phyloP scores from a whole-genome alignment of 2,888 invertebrate genomes.

The Scrobipalpa atriplicella region DNA sequence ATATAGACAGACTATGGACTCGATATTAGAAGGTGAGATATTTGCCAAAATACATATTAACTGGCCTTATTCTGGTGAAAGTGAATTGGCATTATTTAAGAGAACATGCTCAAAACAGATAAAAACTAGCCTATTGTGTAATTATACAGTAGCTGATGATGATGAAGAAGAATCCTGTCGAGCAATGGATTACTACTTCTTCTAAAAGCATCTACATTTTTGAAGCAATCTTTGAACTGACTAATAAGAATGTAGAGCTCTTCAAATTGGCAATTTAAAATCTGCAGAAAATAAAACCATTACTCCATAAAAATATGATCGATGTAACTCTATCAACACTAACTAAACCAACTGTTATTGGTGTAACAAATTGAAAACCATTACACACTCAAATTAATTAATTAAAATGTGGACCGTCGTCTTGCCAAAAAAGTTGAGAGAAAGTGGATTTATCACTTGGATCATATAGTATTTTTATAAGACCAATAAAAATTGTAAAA shows the following conservation, averaged over 20 bases:
- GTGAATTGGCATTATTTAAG: too few species aligned
- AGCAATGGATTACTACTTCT: too few species aligned
- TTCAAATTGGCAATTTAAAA: background rate
- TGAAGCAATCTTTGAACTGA: too few species aligned
- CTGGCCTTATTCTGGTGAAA: too few species aligned
- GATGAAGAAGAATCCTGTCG: too few species aligned
- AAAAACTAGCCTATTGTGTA: too few species aligned
- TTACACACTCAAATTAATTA: slow-evolving; percentile 27
- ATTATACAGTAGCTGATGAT: too few species aligned
- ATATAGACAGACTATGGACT: slow-evolving; percentile 94
- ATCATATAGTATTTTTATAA: slow-evolving; percentile 20
- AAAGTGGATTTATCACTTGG: slow-evolving; percentile 35
- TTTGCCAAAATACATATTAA: too few species aligned
- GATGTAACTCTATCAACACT: slow-evolving; percentile 6
- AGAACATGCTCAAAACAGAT: too few species aligned
- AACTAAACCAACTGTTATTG: slow-evolving; percentile 10
- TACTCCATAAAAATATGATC: slow-evolving; percentile 6
- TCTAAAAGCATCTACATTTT: too few species aligned
- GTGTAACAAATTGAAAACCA: slow-evolving; percentile 24
- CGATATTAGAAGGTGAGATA: slow-evolving; percentile 94
- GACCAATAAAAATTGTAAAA: slow-evolving; percentile 17
- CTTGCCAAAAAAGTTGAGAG: slow-evolving; percentile 30
- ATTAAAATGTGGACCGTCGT: slow-evolving; percentile 21
- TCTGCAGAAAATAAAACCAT: slow-evolving; percentile 9
- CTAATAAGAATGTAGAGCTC: too few species aligned